Evolutionary conservation across 1,140 invertebrate genomes (phyloP).

Genomic region (Pseudobourletiella spinata): DNA sequence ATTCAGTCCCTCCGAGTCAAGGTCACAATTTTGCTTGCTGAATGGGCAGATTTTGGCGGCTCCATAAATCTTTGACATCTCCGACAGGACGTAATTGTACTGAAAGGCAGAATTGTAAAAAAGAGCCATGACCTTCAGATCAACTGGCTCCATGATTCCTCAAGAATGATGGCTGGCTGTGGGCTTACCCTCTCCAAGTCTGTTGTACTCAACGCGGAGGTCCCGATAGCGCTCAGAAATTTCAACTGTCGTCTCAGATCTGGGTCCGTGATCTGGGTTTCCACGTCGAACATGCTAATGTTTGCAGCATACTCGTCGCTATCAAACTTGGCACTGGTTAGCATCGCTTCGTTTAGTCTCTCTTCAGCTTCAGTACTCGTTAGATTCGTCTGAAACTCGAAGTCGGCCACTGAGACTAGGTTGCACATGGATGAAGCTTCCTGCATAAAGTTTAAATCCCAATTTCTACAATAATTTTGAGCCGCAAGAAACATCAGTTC

Average conservation of each 20-base stretch:
- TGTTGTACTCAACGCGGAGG: constrained; percentile 69
- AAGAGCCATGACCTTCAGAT: no score
- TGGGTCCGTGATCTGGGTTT: constrained; percentile 59
- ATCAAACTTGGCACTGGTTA: constrained; percentile 69
- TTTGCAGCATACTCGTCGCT: constrained; percentile 58
- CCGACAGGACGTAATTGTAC: constrained; percentile 75
- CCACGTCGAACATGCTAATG: constrained; percentile 54
- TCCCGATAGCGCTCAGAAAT: constrained; percentile 69
- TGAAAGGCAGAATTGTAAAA: no score
- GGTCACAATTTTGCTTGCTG: constrained; percentile 40
- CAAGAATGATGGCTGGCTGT: neutral
- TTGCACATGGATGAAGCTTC: constrained; percentile 13
- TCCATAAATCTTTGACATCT: constrained; percentile 80
- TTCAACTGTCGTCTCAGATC: constrained; percentile 58
- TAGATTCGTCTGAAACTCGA: constrained; percentile 32
- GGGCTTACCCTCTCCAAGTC: constrained; percentile 66
- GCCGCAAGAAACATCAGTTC: no score
- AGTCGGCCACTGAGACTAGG: constrained; percentile 16
- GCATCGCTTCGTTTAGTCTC: constrained; percentile 50
- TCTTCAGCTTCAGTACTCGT: constrained; percentile 20
- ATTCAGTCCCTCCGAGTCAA: constrained; percentile 35
- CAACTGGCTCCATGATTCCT: no score
- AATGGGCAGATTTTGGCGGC: constrained; percentile 60
- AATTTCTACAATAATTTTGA: no score
- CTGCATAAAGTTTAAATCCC: no score